Conservation (phyloP, 64 coral and sea anemone species). For the Montipora foliosa region DNA sequence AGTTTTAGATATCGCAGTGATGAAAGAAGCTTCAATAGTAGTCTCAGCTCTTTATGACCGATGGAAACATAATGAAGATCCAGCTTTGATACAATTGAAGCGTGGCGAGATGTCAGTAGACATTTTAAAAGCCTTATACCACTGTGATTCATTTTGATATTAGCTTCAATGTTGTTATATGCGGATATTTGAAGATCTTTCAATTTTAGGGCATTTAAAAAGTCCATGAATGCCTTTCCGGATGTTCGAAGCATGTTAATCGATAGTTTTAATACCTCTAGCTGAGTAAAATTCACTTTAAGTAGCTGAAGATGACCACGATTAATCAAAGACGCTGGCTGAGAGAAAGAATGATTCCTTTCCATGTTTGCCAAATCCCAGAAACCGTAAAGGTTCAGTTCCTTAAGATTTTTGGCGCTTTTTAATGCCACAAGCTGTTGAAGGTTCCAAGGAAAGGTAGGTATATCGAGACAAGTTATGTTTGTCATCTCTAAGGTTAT, state of each 20-base stretch:
- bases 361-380: slow-evolving; percentile 23
- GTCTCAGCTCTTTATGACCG: slow-evolving; percentile 35
- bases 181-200: slow-evolving; percentile 37
- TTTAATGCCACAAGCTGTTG: slow-evolving; percentile 22
- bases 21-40: background rate
- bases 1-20: slow-evolving; percentile 26
- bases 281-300: background rate
- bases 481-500: slow-evolving; percentile 42
- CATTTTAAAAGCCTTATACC: slow-evolving; percentile 7
- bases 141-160: slow-evolving; percentile 6
- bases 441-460: slow-evolving; percentile 29
- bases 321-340: slow-evolving; percentile 21
- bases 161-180: slow-evolving; percentile 14
- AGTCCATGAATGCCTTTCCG: slow-evolving; percentile 1
- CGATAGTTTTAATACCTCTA: slow-evolving; percentile 18
- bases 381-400: slow-evolving; percentile 37
- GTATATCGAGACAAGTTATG: slow-evolving; percentile 27
- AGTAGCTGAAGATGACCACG: slow-evolving; percentile 23
- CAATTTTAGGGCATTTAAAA: slow-evolving; percentile 25
- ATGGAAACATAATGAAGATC: slow-evolving; percentile 40
- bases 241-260: slow-evolving; percentile 23
- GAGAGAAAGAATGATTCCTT: slow-evolving; percentile 1
- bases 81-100: slow-evolving; percentile 14
- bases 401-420: slow-evolving; percentile 25
- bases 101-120: background rate